Conservation (phyloP, 1,140 invertebrate genomes). For the Caenorhabditis inopinata region DNA sequence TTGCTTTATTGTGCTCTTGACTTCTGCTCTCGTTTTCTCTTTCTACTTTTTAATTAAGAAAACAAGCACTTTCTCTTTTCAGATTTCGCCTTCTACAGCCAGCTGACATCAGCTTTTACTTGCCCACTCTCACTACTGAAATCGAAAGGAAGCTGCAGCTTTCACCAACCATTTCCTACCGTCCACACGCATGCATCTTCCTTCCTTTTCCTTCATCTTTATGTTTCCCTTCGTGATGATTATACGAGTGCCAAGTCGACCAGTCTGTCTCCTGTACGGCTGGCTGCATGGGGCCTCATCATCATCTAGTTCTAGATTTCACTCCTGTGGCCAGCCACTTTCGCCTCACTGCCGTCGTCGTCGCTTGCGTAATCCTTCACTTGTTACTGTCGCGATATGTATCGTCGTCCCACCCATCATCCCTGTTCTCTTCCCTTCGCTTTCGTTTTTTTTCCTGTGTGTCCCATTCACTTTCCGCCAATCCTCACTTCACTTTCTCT, state of each 20-base stretch:
- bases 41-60: neutral
- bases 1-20: too few relatives aligned
- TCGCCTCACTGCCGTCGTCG: conserved; percentile 26
- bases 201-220: too few relatives aligned
- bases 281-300: conserved; percentile 12
- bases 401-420: conserved; percentile 13
- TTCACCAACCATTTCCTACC: conserved; percentile 28
- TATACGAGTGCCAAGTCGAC: conserved; percentile 21
- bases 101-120: conserved; percentile 25
- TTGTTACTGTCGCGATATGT: conserved; percentile 34
- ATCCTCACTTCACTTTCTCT: conserved; percentile 34
- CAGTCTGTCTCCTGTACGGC: neutral
- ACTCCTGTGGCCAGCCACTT: conserved; percentile 28
- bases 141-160: conserved; percentile 22
- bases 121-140: conserved; percentile 22
- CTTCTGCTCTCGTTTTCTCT: neutral
- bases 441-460: conserved; percentile 24
- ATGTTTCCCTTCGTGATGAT: neutral
- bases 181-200: conserved; percentile 15
- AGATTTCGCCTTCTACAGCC: conserved; percentile 21
- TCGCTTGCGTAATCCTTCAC: conserved; percentile 30
- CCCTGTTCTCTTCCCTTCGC: neutral
- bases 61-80: conserved; percentile 5
- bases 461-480: conserved; percentile 24
- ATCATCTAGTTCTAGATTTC: conserved; percentile 33